Percentiles rank a stretch among this genome's conserved stretches.
Evolutionary conservation across 1,140 invertebrate genomes (phyloP).

Genomic region (Drosophila bipectinata): DNA sequence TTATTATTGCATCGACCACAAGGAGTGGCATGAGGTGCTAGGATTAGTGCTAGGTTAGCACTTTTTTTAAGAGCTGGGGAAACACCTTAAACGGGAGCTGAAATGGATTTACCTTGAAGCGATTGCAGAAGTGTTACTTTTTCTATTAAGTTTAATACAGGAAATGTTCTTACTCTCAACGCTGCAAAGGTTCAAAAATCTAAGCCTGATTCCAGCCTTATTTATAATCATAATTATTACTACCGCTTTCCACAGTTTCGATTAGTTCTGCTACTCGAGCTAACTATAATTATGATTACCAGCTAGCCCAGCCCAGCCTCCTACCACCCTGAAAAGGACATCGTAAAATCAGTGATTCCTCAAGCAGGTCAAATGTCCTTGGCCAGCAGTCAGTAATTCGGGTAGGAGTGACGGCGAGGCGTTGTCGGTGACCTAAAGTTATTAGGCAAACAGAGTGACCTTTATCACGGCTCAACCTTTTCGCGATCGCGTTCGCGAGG

Average conservation of each 20-base stretch:
- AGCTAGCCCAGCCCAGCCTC: constrained; percentile 21
- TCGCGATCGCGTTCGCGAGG: constrained; percentile 7
- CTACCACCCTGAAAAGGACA: neutral
- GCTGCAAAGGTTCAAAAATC: neutral
- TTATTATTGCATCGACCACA: constrained; percentile 20
- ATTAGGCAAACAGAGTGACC: constrained; percentile 73
- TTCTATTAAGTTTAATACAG: neutral
- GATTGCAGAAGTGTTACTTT: neutral
- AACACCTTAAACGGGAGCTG: constrained; percentile 34
- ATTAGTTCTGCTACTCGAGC: constrained; percentile 38
- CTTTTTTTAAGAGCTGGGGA: neutral
- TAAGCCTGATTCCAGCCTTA: neutral
- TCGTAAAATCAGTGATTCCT: constrained; percentile 30
- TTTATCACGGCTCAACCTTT: constrained; percentile 50
- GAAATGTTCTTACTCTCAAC: neutral
- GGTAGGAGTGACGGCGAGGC: constrained; percentile 76
- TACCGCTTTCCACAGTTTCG: neutral
- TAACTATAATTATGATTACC: constrained; percentile 27
- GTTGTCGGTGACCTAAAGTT: constrained; percentile 78
- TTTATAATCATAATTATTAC: neutral
- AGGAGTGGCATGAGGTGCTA: neutral
- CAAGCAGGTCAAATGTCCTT: constrained; percentile 32
- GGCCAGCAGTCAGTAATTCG: constrained; percentile 75
- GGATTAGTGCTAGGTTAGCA: neutral
- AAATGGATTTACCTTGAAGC: constrained; percentile 22